A percentile compares a stretch with the other conserved stretches of the same genome.
Conservation (phyloP, 2,888 invertebrate species). For the Papilio gigon region DNA sequence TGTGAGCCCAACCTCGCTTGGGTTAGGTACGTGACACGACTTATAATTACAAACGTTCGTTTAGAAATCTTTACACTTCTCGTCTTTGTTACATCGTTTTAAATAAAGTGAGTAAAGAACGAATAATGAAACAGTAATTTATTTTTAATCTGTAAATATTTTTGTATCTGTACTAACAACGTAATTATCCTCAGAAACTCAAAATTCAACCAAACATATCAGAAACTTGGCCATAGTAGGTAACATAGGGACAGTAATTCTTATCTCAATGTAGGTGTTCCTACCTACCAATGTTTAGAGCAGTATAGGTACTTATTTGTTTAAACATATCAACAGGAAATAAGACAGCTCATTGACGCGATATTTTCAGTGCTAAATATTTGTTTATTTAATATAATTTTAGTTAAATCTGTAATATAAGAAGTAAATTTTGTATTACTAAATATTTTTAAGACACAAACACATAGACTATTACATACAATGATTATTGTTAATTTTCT, state of each 20-base stretch:
- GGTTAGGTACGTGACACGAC: slow-evolving; percentile 68
- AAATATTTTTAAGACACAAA: no score
- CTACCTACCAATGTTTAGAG: not conserved
- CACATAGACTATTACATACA: not conserved
- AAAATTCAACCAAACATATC: no score
- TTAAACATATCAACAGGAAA: slow-evolving; percentile 33
- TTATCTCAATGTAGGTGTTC: slow-evolving; percentile 24
- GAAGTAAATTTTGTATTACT: no score
- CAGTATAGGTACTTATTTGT: slow-evolving; percentile 17
- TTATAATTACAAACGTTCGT: slow-evolving; percentile 46
- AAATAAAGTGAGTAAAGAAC: no score
- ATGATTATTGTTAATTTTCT: not conserved
- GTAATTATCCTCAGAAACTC: no score
- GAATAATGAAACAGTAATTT: no score
- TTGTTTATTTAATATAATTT: not conserved
- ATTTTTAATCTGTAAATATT: no score
- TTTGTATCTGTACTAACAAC: no score
- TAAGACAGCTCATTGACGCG: slow-evolving; percentile 1
- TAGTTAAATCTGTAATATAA: not conserved
- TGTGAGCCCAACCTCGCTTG: slow-evolving; percentile 67
- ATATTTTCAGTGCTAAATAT: not conserved
- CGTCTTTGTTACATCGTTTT: slow-evolving; percentile 10
- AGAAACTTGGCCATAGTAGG: no score
- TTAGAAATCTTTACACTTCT: slow-evolving; percentile 35
- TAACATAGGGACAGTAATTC: slow-evolving; percentile 16